Evolutionary conservation across 92 coral and sea anemone genomes (phyloP), one percentile per base, ranked within the genome.

Genomic region (Siderastrea radians): DNA sequence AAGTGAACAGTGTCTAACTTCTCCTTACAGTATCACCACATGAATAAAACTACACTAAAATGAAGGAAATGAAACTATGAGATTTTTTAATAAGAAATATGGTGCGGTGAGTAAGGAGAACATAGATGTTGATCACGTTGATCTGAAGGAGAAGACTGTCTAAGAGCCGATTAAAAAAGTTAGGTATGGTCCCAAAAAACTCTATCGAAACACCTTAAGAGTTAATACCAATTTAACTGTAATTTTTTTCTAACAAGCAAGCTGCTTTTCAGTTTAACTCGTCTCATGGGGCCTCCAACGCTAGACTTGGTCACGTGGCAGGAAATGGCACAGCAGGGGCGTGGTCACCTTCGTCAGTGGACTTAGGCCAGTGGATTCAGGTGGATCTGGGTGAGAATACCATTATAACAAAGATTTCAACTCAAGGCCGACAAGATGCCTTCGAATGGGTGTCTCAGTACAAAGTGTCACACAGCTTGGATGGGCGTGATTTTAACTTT

Each of bases 291-390:
- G 58, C 77, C 3, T 7, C 55, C 60, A 72, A 72, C 50, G 59
- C 77, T n/a, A 72, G 77, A 47, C 55, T 72, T 7, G 6, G 14
- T 50, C 77, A 49, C 59, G 38, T 50, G 6, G 59, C 77, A 48
- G 59, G 77, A n/a, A 15, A 51, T 47, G 57, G 58, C 6, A 72
- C 17, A 49, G n/a, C 13, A n/a, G 46, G 77, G 6, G 38, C 38
- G 38, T 26, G 38, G 38, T 26, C 38, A 26, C 38, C 38, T 26
- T 26, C 38, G 38, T 26, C 43, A 43, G 46, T 72, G 3, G 60
- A 50, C 44, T 14, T 49, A 72, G 77, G 57, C 12, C 77, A 48
- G 26, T 72, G 77, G 77, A 72, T 72, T 72, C 59, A 72, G 57
- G 44, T 72, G 13, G 57, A 72, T 72, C 77, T 72, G 26, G 77